phyloP scores from a whole-genome alignment of 2,113 vertebrate genomes.

The Salvator merianae region DNA sequence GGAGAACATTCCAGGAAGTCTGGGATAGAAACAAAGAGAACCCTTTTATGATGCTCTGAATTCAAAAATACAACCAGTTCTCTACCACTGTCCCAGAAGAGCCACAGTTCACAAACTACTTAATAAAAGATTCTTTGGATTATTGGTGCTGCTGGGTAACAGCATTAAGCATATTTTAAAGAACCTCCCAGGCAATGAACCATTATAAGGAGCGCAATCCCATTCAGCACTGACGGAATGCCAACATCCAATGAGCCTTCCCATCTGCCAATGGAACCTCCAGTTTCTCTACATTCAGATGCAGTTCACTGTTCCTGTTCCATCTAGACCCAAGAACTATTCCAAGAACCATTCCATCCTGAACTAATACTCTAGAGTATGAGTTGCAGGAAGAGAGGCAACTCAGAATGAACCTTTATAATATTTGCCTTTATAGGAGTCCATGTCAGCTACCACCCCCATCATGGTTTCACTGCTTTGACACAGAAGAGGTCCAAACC shows the following conservation, averaged over 20 bases:
- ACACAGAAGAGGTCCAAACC: too few relatives aligned
- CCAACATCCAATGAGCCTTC: neutral
- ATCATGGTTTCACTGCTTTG: too few relatives aligned
- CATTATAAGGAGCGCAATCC: neutral
- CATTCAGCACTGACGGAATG: neutral
- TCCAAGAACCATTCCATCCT: too few relatives aligned
- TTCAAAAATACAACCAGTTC: neutral
- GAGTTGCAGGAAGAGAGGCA: too few relatives aligned
- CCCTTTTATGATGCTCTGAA: neutral
- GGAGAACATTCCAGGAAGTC: neutral
- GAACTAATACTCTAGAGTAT: too few relatives aligned
- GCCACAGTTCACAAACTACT: neutral
- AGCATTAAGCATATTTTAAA: neutral
- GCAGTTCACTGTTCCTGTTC: too few relatives aligned
- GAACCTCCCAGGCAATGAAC: neutral
- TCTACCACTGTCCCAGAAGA: neutral
- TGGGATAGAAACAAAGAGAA: neutral
- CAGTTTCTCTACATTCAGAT: neutral
- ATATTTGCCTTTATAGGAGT: too few relatives aligned
- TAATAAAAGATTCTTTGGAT: neutral
- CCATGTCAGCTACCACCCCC: too few relatives aligned
- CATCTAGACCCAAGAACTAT: too few relatives aligned
- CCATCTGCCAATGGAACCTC: neutral
- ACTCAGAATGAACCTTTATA: too few relatives aligned
- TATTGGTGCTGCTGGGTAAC: neutral